Evolutionary conservation across 1,140 invertebrate species (phyloP), one percentile per base, ranked within the genome.

Genomic region (Tetranychus urticae): DNA sequence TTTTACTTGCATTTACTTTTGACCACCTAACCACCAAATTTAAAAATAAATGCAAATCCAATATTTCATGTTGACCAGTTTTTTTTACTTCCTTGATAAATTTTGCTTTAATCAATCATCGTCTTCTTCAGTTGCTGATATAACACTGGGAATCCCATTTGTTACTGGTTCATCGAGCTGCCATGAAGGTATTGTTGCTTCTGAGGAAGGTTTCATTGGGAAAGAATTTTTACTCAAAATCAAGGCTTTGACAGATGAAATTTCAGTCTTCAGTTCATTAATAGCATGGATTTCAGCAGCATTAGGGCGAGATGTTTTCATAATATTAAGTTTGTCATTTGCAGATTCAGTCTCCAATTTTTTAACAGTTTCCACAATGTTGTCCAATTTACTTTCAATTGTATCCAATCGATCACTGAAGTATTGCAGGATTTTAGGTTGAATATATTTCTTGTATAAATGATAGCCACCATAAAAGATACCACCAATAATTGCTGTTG

Each of bases 181-280:
- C 64, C 64, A 65, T 35, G 47, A 31, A 50, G 64, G 64, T 37
- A 65, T 64, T 14, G 62, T 39, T 6, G 64, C 50, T 2, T 23
- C 50, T 8, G 58, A 13, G 10, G 12, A 13, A 5, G 14, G 34
- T 56, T 54, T 35, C 45, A 39, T 35, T 6, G 12, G 58, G 23
- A 63, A 58, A 61, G 59, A 52, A 35, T 61, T 47, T 47, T 48
- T 56, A 50, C 39, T 61, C 4, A 65, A 35, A 6, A 65, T 13
- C 14, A 65, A 35, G 6, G 62, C 23, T 60, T 65, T 65, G 5
- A 65, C 52, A 31, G 62, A 64, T 42, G 42, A 35, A 8, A 65
- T 6, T 47, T 65, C 64, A n/a, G 55, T 39, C 56, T 64, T 63
- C 1, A 65, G 33, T 34, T 58, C 58, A 56, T 47, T 37, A 7